These are phyloP conservation scores for Emmelina monodactyla DNA, from an alignment of 2,888 invertebrate genomes.

Conservation along the genomic window DNA sequence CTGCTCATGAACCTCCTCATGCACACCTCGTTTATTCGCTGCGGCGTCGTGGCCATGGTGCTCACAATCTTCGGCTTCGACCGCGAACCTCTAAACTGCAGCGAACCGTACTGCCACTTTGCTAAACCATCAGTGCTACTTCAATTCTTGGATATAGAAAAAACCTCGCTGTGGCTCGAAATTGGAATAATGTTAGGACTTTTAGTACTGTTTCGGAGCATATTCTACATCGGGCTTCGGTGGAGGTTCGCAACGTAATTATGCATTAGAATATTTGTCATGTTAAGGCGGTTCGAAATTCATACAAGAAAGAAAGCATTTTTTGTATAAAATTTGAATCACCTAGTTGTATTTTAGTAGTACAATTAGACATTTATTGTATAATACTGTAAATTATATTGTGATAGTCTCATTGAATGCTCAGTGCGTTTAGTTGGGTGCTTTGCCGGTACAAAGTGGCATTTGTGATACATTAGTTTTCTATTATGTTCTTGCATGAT, in stretches of 20 bases:
- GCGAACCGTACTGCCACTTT: slow-evolving; percentile 71
- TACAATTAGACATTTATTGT: too few relatives aligned
- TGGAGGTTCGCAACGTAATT: slow-evolving; percentile 54
- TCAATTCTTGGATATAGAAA: slow-evolving; percentile 67
- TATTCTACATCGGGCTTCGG: slow-evolving; percentile 66
- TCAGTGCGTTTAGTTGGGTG: slow-evolving; percentile 7
- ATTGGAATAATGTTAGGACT: slow-evolving; percentile 56
- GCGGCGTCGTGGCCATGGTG: slow-evolving; percentile 70
- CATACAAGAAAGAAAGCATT: too few relatives aligned
- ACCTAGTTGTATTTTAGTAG: too few relatives aligned
- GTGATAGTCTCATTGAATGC: slow-evolving; percentile 12
- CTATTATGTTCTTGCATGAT: not conserved
- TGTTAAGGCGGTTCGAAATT: too few relatives aligned
- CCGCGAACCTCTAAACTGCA: slow-evolving; percentile 62
- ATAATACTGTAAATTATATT: slow-evolving; percentile 4
- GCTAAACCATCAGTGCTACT: slow-evolving; percentile 69
- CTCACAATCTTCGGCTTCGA: slow-evolving; percentile 70
- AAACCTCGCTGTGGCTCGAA: slow-evolving; percentile 65
- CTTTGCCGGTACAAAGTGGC: slow-evolving; percentile 17
- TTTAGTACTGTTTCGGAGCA: slow-evolving; percentile 62
- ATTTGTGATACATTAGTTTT: slow-evolving; percentile 11
- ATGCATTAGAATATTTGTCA: too few relatives aligned
- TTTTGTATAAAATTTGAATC: too few relatives aligned
- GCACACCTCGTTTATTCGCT: slow-evolving; percentile 72
- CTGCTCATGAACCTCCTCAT: slow-evolving; percentile 67